phyloP scores from a whole-genome alignment of 2,888 invertebrate species.

The Sminthurinus aureus region DNA sequence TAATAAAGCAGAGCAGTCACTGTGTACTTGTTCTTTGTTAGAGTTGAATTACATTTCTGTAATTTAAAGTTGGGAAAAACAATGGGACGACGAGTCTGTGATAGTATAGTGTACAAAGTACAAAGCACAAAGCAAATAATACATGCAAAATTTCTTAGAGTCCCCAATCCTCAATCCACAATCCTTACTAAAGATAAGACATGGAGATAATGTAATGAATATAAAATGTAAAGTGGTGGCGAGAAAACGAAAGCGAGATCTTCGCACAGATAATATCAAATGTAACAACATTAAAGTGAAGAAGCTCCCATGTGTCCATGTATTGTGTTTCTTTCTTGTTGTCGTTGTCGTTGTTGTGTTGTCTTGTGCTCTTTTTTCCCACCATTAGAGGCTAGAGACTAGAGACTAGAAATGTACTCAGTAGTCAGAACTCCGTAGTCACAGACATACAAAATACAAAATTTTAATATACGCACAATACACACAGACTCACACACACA shows the following conservation, averaged over 20 bases:
- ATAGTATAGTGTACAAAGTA: neutral
- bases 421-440: no score
- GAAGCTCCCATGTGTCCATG: neutral
- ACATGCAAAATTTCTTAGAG: neutral
- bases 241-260: conserved; percentile 35
- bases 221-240: neutral
- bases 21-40: no score
- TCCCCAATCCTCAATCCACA: neutral
- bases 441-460: no score
- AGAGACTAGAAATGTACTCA: no score
- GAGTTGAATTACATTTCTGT: no score
- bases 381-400: neutral
- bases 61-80: no score
- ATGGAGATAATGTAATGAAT: conserved; percentile 27
- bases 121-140: neutral
- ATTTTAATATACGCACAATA: neutral
- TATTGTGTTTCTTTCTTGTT: no score
- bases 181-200: neutral
- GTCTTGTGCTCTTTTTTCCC: neutral
- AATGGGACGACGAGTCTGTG: no score
- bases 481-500: neutral
- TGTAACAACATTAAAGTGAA: neutral
- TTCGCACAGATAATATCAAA: conserved; percentile 22
- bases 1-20: no score
- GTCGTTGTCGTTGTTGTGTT: neutral